phyloP scores from a whole-genome alignment of 2,113 vertebrate genomes.

The Nycticorax nycticorax region DNA sequence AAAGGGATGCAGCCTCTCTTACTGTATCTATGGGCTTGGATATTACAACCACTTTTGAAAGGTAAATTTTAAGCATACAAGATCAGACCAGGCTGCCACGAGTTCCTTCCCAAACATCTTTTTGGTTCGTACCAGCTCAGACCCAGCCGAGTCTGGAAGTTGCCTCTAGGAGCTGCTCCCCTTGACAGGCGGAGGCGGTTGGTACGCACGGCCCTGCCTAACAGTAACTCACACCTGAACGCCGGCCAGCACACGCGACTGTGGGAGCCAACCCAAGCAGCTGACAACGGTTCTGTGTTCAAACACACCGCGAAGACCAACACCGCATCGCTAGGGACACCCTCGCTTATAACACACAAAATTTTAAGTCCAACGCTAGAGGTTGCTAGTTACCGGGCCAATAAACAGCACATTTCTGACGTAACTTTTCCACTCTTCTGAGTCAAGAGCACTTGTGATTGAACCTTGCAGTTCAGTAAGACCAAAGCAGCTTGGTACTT shows the following conservation, averaged over 20 bases:
- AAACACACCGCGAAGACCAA: not conserved
- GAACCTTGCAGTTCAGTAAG: not conserved
- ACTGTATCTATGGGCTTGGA: accelerated
- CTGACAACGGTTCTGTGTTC: not conserved
- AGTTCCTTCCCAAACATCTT: not conserved
- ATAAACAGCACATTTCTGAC: not conserved
- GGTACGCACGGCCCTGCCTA: accelerated
- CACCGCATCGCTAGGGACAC: accelerated
- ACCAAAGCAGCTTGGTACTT: not conserved
- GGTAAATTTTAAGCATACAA: not conserved
- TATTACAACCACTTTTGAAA: not conserved
- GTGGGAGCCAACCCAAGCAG: not conserved
- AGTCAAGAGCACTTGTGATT: not conserved
- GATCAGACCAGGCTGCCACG: not conserved
- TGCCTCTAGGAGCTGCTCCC: not conserved
- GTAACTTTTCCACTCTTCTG: not conserved
- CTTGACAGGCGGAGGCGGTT: accelerated
- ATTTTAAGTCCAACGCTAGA: accelerated
- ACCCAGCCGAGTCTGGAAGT: not conserved
- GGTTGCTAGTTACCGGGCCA: not conserved
- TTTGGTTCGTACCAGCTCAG: not conserved
- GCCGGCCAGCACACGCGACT: too few relatives aligned
- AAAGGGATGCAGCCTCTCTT: not conserved
- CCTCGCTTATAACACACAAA: too few relatives aligned
- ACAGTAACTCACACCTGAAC: accelerated